These are phyloP conservation scores for Sphaeramia orbicularis DNA, from an alignment of 2,797 vertebrate species.

Conservation along the genomic window DNA sequence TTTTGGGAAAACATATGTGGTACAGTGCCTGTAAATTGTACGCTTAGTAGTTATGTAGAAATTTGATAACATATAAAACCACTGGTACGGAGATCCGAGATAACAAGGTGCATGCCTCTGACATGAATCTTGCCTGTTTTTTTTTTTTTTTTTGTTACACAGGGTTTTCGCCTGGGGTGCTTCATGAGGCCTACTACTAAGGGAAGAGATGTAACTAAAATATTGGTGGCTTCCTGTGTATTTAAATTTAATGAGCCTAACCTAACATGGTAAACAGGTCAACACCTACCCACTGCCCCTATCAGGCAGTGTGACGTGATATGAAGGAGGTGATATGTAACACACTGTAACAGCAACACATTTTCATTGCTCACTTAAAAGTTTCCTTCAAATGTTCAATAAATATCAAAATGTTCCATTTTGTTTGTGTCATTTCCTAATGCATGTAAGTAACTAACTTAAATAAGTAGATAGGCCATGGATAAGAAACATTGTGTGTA, in stretches of 20 bases:
- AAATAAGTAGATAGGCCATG: no score
- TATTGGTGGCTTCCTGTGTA: conserved; percentile 16
- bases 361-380: conserved; percentile 1
- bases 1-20: conserved; percentile 12
- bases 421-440: not conserved
- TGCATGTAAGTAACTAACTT: no score
- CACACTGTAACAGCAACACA: conserved; percentile 7
- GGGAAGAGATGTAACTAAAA: conserved; percentile 25
- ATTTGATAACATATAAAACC: conserved; percentile 50
- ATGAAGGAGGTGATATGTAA: conserved; percentile 20
- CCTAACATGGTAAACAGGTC: conserved; percentile 15
- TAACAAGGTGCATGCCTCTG: conserved; percentile 32
- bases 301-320: conserved; percentile 28
- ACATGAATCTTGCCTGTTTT: conserved; percentile 25
- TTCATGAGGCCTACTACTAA: conserved; percentile 37
- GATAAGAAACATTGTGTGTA: no score
- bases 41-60: conserved; percentile 45
- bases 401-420: not conserved
- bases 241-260: conserved; percentile 5
- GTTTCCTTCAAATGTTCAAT: not conserved
- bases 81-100: conserved; percentile 42
- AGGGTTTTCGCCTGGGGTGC: conserved; percentile 10
- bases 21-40: conserved; percentile 35
- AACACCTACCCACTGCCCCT: conserved; percentile 7
- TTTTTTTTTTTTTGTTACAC: conserved; percentile 24